phyloP scores from a whole-genome alignment of 1,140 invertebrate species.

The Orius laevigatus region DNA sequence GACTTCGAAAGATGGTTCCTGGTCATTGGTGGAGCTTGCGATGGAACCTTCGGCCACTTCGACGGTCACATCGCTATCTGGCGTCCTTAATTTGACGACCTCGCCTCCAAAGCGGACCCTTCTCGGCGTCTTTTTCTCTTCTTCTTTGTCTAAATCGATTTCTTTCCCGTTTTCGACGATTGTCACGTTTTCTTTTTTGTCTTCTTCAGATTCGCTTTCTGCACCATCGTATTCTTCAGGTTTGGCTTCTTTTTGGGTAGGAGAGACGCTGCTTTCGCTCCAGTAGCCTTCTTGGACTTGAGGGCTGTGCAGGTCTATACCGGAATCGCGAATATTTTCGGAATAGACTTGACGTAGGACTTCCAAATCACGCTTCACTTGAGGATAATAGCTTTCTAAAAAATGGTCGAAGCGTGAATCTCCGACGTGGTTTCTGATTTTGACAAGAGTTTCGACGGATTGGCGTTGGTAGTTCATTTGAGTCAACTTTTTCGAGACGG shows the following conservation, averaged over 20 bases:
- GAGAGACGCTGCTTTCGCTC: conserved; percentile 19
- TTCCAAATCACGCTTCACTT: conserved; percentile 44
- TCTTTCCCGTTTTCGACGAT: conserved; percentile 4
- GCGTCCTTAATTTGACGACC: conserved; percentile 62
- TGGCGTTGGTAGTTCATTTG: conserved; percentile 50
- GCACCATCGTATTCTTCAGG: conserved; percentile 6
- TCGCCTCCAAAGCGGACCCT: conserved; percentile 68
- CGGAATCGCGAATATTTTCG: conserved; percentile 21
- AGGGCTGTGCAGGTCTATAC: conserved; percentile 20
- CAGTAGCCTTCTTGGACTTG: conserved; percentile 13
- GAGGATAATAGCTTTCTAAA: conserved; percentile 30
- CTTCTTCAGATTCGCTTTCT: conserved; percentile 13
- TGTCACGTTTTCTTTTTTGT: conserved; percentile 4
- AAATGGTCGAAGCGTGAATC: conserved; percentile 39
- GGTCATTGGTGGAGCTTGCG: not conserved
- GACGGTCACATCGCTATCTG: conserved; percentile 48
- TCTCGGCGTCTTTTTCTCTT: conserved; percentile 21
- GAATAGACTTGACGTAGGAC: conserved; percentile 47
- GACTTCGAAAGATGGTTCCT: conserved; percentile 5
- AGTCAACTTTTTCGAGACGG: conserved; percentile 43
- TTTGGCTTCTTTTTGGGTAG: conserved; percentile 16
- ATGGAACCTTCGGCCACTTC: conserved; percentile 8
- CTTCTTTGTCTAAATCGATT: conserved; percentile 14
- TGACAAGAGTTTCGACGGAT: conserved; percentile 43
- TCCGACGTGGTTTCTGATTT: conserved; percentile 46